Evolutionary conservation across 2,797 vertebrate species (phyloP).

Genomic region (Anniella stebbinsi): DNA sequence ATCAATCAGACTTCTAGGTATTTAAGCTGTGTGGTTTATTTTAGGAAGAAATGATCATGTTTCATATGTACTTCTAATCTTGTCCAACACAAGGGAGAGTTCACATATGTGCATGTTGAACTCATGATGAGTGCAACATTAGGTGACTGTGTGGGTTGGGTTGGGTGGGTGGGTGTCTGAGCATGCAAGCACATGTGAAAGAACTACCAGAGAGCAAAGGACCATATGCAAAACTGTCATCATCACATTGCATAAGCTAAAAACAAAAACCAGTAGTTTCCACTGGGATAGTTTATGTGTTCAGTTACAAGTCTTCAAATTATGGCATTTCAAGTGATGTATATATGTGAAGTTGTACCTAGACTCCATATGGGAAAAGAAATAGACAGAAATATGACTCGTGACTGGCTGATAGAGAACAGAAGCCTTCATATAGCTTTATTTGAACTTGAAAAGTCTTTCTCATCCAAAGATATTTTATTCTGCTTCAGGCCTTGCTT

Average conservation of each 20-base stretch:
- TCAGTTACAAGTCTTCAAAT: not conserved
- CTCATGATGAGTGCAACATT: not conserved
- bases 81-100: not conserved
- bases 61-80: not conserved
- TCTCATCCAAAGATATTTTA: not conserved
- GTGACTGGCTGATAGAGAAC: not conserved
- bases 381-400: not conserved
- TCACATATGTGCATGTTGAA: not conserved
- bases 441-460: not conserved
- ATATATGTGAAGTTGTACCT: not conserved
- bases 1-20: not conserved
- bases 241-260: not conserved
- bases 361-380: not conserved
- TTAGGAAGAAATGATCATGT: not conserved
- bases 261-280: not conserved
- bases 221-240: not conserved
- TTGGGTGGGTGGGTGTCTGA: too few species aligned
- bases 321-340: not conserved
- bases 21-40: not conserved
- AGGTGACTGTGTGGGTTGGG: too few species aligned
- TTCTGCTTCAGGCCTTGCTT: not conserved
- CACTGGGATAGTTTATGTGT: not conserved
- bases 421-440: not conserved
- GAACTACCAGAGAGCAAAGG: not conserved
- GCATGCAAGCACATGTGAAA: too few species aligned